Evolutionary conservation across 2,888 invertebrate species (phyloP).

Genomic region (Patella pellucida): DNA sequence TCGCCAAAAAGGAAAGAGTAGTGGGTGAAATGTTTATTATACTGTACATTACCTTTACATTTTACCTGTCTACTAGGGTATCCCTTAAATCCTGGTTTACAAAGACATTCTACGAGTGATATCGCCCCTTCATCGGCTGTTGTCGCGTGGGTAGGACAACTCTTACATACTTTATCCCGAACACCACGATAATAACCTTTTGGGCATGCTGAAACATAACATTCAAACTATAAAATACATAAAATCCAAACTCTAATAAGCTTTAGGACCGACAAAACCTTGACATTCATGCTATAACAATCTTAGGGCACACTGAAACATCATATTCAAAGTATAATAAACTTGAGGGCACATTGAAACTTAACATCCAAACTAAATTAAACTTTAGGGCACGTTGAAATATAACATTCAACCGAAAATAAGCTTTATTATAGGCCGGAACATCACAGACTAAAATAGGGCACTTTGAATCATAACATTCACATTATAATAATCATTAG

Average conservation of each 20-base stretch:
- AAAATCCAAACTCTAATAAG: not conserved
- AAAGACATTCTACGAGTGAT: conserved; percentile 39
- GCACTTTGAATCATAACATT: no score
- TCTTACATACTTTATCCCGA: conserved; percentile 32
- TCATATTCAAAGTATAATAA: not conserved
- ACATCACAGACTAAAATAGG: no score
- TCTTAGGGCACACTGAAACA: not conserved
- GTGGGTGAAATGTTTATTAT: not conserved
- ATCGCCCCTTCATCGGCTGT: conserved; percentile 29
- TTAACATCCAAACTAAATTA: no score
- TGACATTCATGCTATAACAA: no score
- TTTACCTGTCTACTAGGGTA: conserved; percentile 29
- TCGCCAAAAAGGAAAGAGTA: no score
- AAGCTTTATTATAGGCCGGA: no score
- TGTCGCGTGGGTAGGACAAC: conserved; percentile 40
- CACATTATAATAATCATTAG: conserved; percentile 12
- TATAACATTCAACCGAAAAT: no score
- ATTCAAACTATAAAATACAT: not conserved
- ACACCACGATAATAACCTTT: conserved; percentile 37
- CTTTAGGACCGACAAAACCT: no score
- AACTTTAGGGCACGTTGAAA: no score
- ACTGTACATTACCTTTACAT: conserved; percentile 26
- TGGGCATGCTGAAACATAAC: conserved; percentile 32
- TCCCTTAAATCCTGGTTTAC: conserved; percentile 42
- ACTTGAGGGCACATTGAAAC: no score